phyloP scores from a whole-genome alignment of 2,113 vertebrate species.

The Lanius collurio region DNA sequence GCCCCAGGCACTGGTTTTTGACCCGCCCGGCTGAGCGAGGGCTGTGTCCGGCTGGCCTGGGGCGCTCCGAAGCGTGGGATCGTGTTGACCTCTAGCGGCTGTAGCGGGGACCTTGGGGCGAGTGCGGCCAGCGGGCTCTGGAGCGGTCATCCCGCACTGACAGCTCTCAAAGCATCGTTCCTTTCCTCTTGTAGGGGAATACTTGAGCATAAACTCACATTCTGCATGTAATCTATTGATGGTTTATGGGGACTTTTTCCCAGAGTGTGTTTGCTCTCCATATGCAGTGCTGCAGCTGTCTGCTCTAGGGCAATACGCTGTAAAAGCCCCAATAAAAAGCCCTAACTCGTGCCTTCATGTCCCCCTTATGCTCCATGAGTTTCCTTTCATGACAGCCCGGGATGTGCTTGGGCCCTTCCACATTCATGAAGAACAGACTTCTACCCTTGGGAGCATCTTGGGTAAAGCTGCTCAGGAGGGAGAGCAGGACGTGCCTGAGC shows the following conservation, averaged over 20 bases:
- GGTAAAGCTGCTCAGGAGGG: not conserved
- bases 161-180: rapidly evolving
- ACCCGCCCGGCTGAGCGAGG: rapidly evolving
- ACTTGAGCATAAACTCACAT: not conserved
- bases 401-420: rapidly evolving
- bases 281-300: not conserved
- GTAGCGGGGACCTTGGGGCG: not conserved
- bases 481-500: not conserved
- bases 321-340: not conserved
- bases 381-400: rapidly evolving
- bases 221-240: not conserved
- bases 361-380: not conserved
- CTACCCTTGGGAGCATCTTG: not conserved
- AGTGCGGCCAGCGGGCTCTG: not conserved
- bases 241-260: not conserved
- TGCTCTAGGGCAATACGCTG: not conserved
- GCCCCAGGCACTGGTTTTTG: rapidly evolving
- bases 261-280: not conserved
- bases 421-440: not conserved
- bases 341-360: rapidly evolving
- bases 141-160: rapidly evolving
- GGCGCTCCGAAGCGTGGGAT: not conserved
- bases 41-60: not conserved
- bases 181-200: rapidly evolving
- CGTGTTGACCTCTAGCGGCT: conserved; percentile 53